Base-by-base conservation (phyloP, 2,113 vertebrate species). In the Melanostigma gelatinosum region DNA sequence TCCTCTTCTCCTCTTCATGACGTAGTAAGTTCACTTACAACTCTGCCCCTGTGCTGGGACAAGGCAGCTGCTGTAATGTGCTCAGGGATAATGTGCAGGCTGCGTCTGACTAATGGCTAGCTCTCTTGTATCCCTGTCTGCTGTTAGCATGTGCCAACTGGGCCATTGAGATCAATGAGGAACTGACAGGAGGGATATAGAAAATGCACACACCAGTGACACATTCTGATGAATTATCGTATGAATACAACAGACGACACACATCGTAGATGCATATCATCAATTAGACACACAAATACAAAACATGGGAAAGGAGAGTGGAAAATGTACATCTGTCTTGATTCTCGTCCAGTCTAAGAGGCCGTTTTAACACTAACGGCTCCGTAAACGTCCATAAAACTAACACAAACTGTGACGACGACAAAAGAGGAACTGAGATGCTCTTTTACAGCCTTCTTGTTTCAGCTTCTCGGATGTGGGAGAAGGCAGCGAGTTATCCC, bases 41-140 rank as follows among this genome's bases (percentile, higher is more conserved):
- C 83, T 63, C 82, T 68, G 77, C 87, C 82, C 79, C 87, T 91
- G 88, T 80, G 82, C 76, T 42, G 62, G 90, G 89, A 94, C 93
- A 93, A 91, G 83, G 89, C 89, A 87, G 92, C 90, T 90, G 94
- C 90, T 94, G 91, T 93, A 89, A 91, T 94, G 88, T 84, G 84
- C 72, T 81, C 52, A 1, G 71, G 85, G 88, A 85, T 87, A 85
- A 88, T 93, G 85, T 88, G 77, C 82, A 82, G 81, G 78, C 87
- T 85, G 87, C 55, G 8, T 82, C 80, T 87, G 69, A 83, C 79
- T 89, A 90, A 88, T 87, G 89, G 88, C 75, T 81, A 79, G 54
- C 79, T 89, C 80, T 76, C 83, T 89, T 88, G 55, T 86, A 71
- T 90, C 65, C 80, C 80, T 84, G 86, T 78, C 77, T 88, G 62